These are phyloP conservation scores for Hyposoter dolosus DNA, from an alignment of 2,888 invertebrate species.

Conservation along the genomic window DNA sequence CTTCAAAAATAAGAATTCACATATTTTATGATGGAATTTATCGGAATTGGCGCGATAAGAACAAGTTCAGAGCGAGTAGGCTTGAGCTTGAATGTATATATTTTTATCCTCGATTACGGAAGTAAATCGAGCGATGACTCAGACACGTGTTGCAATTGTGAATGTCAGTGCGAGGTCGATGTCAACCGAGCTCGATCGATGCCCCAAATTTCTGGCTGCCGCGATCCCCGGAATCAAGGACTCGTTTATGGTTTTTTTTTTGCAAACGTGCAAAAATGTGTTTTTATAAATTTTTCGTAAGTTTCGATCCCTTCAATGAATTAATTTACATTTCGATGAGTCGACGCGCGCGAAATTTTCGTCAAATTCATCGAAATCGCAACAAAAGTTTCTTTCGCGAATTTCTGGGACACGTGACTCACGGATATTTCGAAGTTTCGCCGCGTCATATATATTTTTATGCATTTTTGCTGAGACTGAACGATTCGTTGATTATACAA, in stretches of 20 bases:
- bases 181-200: slow-evolving; percentile 35
- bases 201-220: slow-evolving; percentile 13
- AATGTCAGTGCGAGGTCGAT: slow-evolving; percentile 21
- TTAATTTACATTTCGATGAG: slow-evolving; percentile 26
- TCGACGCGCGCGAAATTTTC: slow-evolving; percentile 11
- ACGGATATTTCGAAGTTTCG: neutral
- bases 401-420: slow-evolving; percentile 20
- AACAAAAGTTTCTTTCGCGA: neutral
- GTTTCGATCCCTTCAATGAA: slow-evolving; percentile 28
- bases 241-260: slow-evolving; percentile 4
- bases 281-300: neutral
- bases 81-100: slow-evolving; percentile 21
- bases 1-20: neutral
- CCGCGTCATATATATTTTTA: slow-evolving; percentile 7
- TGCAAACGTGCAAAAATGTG: neutral
- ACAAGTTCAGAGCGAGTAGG: slow-evolving; percentile 1
- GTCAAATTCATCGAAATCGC: slow-evolving; percentile 28
- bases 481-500: neutral
- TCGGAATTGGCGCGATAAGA: slow-evolving; percentile 5
- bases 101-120: slow-evolving; percentile 37
- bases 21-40: neutral
- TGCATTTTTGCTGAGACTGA: neutral
- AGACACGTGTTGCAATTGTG: slow-evolving; percentile 37
- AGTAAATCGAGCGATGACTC: slow-evolving; percentile 41
- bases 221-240: slow-evolving; percentile 10